phyloP scores from a whole-genome alignment of 2,888 invertebrate species.

The Morinoia aosen region DNA sequence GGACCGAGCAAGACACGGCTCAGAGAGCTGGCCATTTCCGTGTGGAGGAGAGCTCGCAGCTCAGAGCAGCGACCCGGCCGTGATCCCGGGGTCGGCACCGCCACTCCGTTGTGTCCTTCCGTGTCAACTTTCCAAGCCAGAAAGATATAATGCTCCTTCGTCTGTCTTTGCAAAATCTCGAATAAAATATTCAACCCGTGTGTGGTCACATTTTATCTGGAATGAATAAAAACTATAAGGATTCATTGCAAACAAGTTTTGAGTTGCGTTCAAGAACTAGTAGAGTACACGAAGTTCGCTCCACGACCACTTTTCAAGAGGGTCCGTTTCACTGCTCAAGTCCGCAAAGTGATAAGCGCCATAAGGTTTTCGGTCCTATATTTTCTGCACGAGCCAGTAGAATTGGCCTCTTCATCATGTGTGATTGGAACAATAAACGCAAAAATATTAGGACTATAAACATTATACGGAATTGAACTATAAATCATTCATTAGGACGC shows the following conservation, averaged over 20 bases:
- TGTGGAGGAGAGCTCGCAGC: background rate
- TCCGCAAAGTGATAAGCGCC: background rate
- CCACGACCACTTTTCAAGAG: background rate
- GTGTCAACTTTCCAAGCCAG: background rate
- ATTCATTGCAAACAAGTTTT: background rate
- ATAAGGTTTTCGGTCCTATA: background rate
- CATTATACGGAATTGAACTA: too few species aligned
- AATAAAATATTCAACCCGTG: too few species aligned
- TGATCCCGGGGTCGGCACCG: background rate
- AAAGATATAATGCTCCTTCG: background rate
- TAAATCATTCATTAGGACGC: too few species aligned
- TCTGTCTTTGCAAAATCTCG: too few species aligned
- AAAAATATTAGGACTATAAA: too few species aligned
- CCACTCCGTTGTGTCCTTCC: background rate
- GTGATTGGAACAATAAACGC: too few species aligned
- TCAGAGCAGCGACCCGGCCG: background rate
- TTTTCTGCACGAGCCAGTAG: background rate
- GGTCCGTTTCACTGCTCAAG: background rate
- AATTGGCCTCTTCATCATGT: too few species aligned
- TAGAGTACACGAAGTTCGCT: background rate
- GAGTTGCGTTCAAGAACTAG: background rate
- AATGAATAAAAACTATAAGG: too few species aligned
- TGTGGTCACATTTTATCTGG: too few species aligned
- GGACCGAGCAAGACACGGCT: too few species aligned
- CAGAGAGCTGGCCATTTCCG: background rate